These are phyloP conservation scores for Stomatorhinus walkeri DNA, from an alignment of 2,797 vertebrate genomes.

Conservation along the genomic window DNA sequence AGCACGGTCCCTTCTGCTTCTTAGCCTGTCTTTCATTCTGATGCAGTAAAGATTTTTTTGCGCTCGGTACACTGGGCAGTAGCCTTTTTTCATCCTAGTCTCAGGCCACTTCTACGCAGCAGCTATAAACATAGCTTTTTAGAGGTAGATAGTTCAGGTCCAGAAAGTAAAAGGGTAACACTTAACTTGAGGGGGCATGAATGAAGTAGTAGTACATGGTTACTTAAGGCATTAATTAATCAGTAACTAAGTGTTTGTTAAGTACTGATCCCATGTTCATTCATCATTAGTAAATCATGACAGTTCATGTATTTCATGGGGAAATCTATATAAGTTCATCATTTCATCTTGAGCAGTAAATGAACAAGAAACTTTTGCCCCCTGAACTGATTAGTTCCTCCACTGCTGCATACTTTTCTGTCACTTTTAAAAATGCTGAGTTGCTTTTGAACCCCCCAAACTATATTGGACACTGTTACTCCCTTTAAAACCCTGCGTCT, in stretches of 20 bases:
- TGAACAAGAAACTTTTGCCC: too few relatives aligned
- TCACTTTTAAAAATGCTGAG: not conserved
- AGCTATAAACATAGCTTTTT: not conserved
- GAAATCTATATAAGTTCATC: too few relatives aligned
- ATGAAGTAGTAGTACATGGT: too few relatives aligned
- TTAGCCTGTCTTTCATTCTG: not conserved
- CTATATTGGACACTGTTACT: not conserved
- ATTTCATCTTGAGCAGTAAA: too few relatives aligned
- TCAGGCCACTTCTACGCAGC: not conserved
- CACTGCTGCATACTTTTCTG: not conserved
- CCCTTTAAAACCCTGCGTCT: not conserved
- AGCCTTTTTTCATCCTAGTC: not conserved
- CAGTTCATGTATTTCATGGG: too few relatives aligned
- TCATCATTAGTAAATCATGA: too few relatives aligned
- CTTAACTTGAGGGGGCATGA: too few relatives aligned
- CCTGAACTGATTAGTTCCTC: not conserved
- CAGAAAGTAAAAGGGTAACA: not conserved
- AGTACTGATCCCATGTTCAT: too few relatives aligned
- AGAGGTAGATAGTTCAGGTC: not conserved
- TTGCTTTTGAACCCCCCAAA: not conserved
- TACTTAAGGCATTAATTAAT: too few relatives aligned
- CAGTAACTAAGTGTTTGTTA: too few relatives aligned
- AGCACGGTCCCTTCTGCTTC: not conserved
- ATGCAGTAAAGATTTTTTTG: not conserved
- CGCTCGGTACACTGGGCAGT: not conserved